Evolutionary conservation across 2,113 vertebrate species (phyloP).

Genomic region (Hemiscyllium ocellatum): DNA sequence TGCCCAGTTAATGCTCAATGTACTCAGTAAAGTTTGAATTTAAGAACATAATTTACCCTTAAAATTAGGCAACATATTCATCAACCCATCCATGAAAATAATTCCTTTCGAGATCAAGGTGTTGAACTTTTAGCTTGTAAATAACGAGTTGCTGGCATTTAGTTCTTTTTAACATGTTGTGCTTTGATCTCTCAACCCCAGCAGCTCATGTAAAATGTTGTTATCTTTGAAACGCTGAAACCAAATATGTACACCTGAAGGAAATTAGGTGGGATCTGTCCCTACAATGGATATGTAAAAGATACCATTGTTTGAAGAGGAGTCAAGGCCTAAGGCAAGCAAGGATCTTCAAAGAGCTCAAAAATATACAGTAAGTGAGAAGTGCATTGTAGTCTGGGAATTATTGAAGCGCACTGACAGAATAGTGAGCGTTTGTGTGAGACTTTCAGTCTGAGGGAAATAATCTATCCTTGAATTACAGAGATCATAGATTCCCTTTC

Average conservation of each 20-base stretch:
- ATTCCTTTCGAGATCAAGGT: not conserved
- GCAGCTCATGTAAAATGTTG: not conserved
- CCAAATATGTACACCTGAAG: not conserved
- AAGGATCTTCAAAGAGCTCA: conserved; percentile 27
- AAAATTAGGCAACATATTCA: not conserved
- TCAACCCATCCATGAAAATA: not conserved
- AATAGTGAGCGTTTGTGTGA: not conserved
- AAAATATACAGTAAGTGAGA: conserved; percentile 21
- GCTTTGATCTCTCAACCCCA: not conserved
- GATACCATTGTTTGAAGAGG: not conserved
- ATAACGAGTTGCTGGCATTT: not conserved
- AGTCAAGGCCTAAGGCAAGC: not conserved
- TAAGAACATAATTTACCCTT: not conserved
- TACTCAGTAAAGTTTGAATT: not conserved
- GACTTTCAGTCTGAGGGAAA: not conserved
- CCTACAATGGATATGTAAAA: not conserved
- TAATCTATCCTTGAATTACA: not conserved
- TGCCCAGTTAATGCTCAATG: not conserved
- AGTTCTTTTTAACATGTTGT: not conserved
- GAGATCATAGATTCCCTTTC: not conserved
- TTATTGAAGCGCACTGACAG: not conserved
- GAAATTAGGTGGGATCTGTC: not conserved
- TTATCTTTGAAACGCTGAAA: not conserved
- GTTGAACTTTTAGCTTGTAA: not conserved
- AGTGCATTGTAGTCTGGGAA: not conserved